phyloP scores from a whole-genome alignment of 2,888 invertebrate species.

The Epirrita christyi region DNA sequence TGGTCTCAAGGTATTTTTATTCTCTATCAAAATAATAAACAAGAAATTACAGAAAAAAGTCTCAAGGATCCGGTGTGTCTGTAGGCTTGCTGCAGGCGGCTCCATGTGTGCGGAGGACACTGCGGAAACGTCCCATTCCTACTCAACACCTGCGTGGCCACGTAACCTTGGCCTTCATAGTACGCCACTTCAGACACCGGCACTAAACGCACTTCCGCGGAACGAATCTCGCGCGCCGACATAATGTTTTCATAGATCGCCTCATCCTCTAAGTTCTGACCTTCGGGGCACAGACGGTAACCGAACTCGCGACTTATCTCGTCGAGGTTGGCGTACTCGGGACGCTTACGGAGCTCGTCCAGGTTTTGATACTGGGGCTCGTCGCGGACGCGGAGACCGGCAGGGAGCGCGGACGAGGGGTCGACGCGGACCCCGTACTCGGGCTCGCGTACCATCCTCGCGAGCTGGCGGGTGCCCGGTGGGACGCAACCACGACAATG shows the following conservation, averaged over 20 bases:
- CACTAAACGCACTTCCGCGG: slow-evolving; percentile 82
- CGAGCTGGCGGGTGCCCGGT: slow-evolving; percentile 61
- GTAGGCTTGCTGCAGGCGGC: slow-evolving; percentile 73
- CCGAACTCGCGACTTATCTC: slow-evolving; percentile 82
- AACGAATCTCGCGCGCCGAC: slow-evolving; percentile 79
- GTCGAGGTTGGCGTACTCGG: slow-evolving; percentile 80
- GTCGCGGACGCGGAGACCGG: slow-evolving; percentile 71
- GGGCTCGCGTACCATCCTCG: slow-evolving; percentile 74
- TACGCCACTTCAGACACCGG: slow-evolving; percentile 80
- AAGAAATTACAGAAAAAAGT: slow-evolving; percentile 72
- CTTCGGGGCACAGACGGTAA: slow-evolving; percentile 80
- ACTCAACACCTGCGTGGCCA: slow-evolving; percentile 78
- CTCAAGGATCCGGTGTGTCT: slow-evolving; percentile 72
- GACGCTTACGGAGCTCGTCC: slow-evolving; percentile 75
- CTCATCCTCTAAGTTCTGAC: slow-evolving; percentile 81
- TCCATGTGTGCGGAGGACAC: slow-evolving; percentile 80
- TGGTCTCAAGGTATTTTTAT: slow-evolving; percentile 37
- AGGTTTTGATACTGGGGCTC: slow-evolving; percentile 81
- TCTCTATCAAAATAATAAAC: slow-evolving; percentile 28
- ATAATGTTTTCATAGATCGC: slow-evolving; percentile 81
- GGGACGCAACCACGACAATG: slow-evolving; percentile 62
- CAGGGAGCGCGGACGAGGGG: slow-evolving; percentile 62
- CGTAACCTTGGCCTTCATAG: slow-evolving; percentile 80
- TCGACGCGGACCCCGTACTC: slow-evolving; percentile 79
- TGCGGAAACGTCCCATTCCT: slow-evolving; percentile 82